Conservation (phyloP, 2,888 invertebrate genomes). For the Petrolisthes manimaculis region DNA sequence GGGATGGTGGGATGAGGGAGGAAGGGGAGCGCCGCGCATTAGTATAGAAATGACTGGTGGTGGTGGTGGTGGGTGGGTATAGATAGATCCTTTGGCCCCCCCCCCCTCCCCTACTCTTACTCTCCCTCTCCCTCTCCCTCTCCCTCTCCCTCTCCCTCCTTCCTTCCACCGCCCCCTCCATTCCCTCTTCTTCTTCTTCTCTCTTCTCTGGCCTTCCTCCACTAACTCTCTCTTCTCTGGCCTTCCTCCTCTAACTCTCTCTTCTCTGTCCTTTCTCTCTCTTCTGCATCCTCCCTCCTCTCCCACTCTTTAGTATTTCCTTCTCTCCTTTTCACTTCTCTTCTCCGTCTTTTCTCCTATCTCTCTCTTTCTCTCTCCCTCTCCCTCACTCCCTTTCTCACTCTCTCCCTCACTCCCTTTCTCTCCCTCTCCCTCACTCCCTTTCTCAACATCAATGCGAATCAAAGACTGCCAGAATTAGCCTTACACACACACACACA, state of each 20-base stretch:
- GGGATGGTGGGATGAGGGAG: background rate
- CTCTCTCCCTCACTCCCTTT: too few relatives aligned
- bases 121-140: conserved; percentile 13
- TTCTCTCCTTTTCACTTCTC: too few relatives aligned
- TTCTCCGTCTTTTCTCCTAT: background rate
- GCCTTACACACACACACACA: too few relatives aligned
- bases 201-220: background rate
- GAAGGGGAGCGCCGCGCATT: conserved; percentile 27
- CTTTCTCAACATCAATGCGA: too few relatives aligned
- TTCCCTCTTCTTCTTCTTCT: background rate
- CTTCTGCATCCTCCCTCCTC: background rate
- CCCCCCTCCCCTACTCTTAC: background rate
- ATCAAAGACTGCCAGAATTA: too few relatives aligned
- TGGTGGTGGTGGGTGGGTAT: background rate
- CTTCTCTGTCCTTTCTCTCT: background rate
- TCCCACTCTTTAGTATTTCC: background rate
- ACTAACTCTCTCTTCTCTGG: background rate
- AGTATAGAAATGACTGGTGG: conserved; percentile 28
- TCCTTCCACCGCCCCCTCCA: background rate
- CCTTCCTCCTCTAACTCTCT: background rate
- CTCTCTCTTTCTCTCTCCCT: background rate
- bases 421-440: background rate
- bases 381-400: too few relatives aligned
- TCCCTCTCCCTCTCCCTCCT: background rate
- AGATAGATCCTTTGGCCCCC: background rate